phyloP scores from a whole-genome alignment of 2,113 vertebrate genomes.

The Epinephelus cyanopodus region DNA sequence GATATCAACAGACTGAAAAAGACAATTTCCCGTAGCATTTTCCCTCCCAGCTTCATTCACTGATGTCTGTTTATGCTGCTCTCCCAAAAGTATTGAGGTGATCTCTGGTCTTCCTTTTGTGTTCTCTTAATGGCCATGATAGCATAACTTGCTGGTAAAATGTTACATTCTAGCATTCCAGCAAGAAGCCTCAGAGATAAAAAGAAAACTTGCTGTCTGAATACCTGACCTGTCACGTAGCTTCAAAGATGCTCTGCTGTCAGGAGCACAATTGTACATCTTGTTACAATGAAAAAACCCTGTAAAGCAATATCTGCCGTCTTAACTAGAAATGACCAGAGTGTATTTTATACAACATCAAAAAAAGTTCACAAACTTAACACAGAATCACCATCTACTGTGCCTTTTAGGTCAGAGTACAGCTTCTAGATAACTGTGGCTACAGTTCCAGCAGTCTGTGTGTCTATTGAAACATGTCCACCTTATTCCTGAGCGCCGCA shows the following conservation, averaged over 20 bases:
- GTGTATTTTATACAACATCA: not conserved
- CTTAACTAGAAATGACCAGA: not conserved
- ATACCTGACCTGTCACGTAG: conserved; percentile 7
- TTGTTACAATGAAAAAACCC: not conserved
- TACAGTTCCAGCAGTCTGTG: too few relatives aligned
- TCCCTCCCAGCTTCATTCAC: not conserved
- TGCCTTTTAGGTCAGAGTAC: not conserved
- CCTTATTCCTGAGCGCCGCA: too few relatives aligned
- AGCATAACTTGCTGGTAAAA: conserved; percentile 21
- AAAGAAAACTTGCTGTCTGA: conserved; percentile 25
- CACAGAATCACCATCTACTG: not conserved
- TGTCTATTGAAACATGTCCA: too few relatives aligned
- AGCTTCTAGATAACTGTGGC: too few relatives aligned
- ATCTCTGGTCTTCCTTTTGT: conserved; percentile 15
- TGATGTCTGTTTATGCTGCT: conserved; percentile 4
- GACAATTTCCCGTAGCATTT: not conserved
- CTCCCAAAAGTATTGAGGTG: not conserved
- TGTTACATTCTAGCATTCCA: not conserved
- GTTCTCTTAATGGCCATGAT: conserved; percentile 16
- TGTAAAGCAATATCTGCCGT: conserved; percentile 1
- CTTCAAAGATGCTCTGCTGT: conserved; percentile 5
- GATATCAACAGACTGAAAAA: conserved; percentile 7
- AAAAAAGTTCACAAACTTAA: not conserved
- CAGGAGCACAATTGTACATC: conserved; percentile 13
- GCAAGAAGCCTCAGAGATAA: conserved; percentile 15